phyloP scores from a whole-genome alignment of 1,140 invertebrate genomes.

The Nephotettix cincticeps region DNA sequence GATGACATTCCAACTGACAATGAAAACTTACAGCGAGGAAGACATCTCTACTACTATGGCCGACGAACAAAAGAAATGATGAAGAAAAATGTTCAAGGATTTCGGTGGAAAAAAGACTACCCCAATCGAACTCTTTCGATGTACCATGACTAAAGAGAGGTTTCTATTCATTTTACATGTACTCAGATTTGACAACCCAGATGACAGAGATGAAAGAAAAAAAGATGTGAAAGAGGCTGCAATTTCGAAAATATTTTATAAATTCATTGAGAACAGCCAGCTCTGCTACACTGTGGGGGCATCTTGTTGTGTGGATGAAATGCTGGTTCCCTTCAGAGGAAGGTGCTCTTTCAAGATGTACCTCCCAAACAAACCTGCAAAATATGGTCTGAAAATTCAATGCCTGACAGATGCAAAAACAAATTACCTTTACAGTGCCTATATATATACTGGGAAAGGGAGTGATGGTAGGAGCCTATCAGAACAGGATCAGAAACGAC shows the following conservation, averaged over 20 bases:
- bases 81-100: not conserved
- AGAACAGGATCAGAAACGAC: not conserved
- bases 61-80: too few species aligned
- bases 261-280: slow-evolving; percentile 40
- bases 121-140: slow-evolving; percentile 30
- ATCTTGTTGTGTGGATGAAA: slow-evolving; percentile 45
- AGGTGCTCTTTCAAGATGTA: slow-evolving; percentile 48
- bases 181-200: slow-evolving; percentile 37
- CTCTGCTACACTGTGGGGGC: slow-evolving; percentile 37
- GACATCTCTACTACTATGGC: too few species aligned
- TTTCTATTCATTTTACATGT: slow-evolving; percentile 33
- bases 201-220: slow-evolving; percentile 34
- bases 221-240: slow-evolving; percentile 25
- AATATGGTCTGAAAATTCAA: too few species aligned
- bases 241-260: too few species aligned
- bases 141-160: slow-evolving; percentile 31
- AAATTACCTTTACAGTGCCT: slow-evolving; percentile 28
- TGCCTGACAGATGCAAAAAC: slow-evolving; percentile 23
- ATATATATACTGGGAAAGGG: too few species aligned
- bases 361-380: slow-evolving; percentile 50
- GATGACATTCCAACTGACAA: too few species aligned
- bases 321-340: slow-evolving; percentile 46
- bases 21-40: too few species aligned
- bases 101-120: not conserved
- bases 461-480: slow-evolving; percentile 1